phyloP scores from a whole-genome alignment of 2,888 invertebrate genomes.

The Drosophila sordidula region DNA sequence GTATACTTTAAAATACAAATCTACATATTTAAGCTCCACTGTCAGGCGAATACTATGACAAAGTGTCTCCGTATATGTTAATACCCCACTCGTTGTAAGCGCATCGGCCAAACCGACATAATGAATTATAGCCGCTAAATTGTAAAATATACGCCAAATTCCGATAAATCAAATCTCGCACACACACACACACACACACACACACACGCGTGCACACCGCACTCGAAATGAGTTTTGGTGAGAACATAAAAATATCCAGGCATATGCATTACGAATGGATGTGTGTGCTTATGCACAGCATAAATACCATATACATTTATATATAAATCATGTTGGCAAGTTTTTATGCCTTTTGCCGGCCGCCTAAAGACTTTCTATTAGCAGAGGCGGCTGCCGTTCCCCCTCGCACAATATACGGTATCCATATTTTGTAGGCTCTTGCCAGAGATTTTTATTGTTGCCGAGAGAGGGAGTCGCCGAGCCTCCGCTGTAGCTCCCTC shows the following conservation, averaged over 20 bases:
- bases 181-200: constrained; percentile 15
- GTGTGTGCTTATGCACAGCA: constrained; percentile 54
- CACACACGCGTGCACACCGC: constrained; percentile 26
- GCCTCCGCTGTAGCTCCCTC: background rate
- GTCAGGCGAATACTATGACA: constrained; percentile 34
- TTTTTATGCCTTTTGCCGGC: constrained; percentile 72
- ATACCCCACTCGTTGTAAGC: constrained; percentile 55
- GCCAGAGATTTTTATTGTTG: constrained; percentile 53
- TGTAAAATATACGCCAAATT: constrained; percentile 80
- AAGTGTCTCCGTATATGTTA: constrained; percentile 56
- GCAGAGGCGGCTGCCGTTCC: constrained; percentile 52
- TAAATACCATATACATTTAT: constrained; percentile 63
- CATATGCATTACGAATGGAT: constrained; percentile 67
- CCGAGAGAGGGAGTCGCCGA: background rate
- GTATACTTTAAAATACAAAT: constrained; percentile 13
- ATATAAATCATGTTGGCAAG: constrained; percentile 81
- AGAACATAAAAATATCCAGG: constrained; percentile 66
- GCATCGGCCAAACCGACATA: constrained; percentile 74
- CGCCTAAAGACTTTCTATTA: constrained; percentile 73
- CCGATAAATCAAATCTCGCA: constrained; percentile 73
- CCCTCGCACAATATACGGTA: constrained; percentile 15
- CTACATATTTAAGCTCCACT: constrained; percentile 35
- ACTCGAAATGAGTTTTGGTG: constrained; percentile 71
- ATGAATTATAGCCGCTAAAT: constrained; percentile 81
- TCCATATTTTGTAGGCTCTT: constrained; percentile 43